These are phyloP conservation scores for Misgurnus mizolepis DNA, from an alignment of 2,113 vertebrate genomes.

Conservation along the genomic window DNA sequence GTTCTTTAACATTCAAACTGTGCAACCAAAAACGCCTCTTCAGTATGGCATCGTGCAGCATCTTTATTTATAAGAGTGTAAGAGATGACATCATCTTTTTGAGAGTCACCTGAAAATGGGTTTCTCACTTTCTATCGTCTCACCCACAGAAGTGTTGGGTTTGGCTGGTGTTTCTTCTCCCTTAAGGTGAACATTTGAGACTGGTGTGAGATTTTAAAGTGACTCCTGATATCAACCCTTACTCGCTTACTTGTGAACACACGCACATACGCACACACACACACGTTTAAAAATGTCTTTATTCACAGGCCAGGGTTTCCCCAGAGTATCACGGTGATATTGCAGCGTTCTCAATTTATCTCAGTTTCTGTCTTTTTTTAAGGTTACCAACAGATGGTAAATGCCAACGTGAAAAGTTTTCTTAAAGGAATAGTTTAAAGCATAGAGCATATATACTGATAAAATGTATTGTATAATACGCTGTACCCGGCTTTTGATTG, in stretches of 20 bases:
- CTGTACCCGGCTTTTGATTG: too few species aligned
- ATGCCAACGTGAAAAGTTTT: not conserved
- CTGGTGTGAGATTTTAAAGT: slow-evolving; percentile 27
- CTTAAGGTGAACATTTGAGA: not conserved
- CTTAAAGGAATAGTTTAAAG: too few species aligned
- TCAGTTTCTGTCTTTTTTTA: not conserved
- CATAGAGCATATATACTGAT: too few species aligned
- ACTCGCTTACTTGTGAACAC: not conserved
- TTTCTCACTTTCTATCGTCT: not conserved
- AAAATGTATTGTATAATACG: too few species aligned
- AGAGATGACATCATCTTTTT: slow-evolving; percentile 1
- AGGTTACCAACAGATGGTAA: slow-evolving; percentile 1
- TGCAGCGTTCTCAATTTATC: not conserved
- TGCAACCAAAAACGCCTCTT: too few species aligned
- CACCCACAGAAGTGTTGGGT: not conserved
- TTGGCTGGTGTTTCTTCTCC: not conserved
- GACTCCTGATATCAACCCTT: not conserved
- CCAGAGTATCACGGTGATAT: not conserved
- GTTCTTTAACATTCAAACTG: too few species aligned
- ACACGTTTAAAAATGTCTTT: not conserved
- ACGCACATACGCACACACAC: not conserved
- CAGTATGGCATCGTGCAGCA: too few species aligned
- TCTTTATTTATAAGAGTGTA: not conserved
- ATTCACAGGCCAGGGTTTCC: slow-evolving; percentile 1
- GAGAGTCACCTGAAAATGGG: not conserved